Percentiles rank a stretch among this genome's conserved stretches.
Conservation (phyloP, 1,140 invertebrate genomes). For the Hermetia illucens region DNA sequence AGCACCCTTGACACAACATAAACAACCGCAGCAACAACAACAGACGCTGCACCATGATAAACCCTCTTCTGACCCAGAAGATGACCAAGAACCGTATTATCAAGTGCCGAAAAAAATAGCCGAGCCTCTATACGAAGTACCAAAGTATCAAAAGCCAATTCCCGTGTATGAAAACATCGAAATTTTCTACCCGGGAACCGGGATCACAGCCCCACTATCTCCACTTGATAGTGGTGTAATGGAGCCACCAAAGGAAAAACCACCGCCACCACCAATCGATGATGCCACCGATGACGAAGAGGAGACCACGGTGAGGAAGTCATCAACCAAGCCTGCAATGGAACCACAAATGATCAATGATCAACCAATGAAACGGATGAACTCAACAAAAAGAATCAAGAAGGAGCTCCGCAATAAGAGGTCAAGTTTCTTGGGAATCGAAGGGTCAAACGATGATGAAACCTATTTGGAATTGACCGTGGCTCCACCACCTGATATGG, state of each 20-base stretch:
- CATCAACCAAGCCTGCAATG: slow-evolving; percentile 1
- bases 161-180: slow-evolving; percentile 44
- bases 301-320: slow-evolving; percentile 19
- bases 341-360: slow-evolving; percentile 17
- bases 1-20: slow-evolving; percentile 2
- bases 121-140: slow-evolving; percentile 29
- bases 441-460: slow-evolving; percentile 51
- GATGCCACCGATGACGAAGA: slow-evolving; percentile 33
- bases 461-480: slow-evolving; percentile 48
- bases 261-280: slow-evolving; percentile 65
- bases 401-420: slow-evolving; percentile 71
- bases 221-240: slow-evolving; percentile 18
- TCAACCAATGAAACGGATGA: slow-evolving; percentile 49
- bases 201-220: not conserved
- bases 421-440: slow-evolving; percentile 73
- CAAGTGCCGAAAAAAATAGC: slow-evolving; percentile 23
- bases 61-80: slow-evolving; percentile 18
- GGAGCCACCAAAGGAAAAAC: slow-evolving; percentile 73
- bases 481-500: slow-evolving; percentile 64
- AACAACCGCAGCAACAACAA: slow-evolving; percentile 3
- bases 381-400: slow-evolving; percentile 72
- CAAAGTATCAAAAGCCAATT: slow-evolving; percentile 26
- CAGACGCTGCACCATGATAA: slow-evolving; percentile 6
- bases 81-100: slow-evolving; percentile 22
- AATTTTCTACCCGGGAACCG: slow-evolving; percentile 29